Evolutionary conservation across 2,113 vertebrate species (phyloP), one percentile per base, ranked within the genome.

Genomic region (Strix uralensis): DNA sequence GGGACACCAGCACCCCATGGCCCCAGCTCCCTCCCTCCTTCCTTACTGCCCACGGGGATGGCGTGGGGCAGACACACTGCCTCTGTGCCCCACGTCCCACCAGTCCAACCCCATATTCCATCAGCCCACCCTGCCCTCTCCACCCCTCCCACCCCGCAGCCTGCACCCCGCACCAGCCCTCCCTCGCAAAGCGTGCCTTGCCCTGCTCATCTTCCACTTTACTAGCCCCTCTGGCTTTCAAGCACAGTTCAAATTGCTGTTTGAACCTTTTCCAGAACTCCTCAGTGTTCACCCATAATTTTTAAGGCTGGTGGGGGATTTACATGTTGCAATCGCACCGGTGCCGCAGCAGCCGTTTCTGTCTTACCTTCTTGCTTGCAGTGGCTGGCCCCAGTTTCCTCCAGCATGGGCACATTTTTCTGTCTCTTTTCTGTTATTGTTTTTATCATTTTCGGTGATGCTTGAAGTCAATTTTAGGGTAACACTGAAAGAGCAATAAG

Each of bases 231-330:
- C 70, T 20, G 65, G 86, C 78, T 92, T 88, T 71, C 55, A 40
- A 71, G 69, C 79, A 15, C 38, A 42, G 79, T 79, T 75, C 74
- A 74, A 92, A 90, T 66, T 47, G 73, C 81, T 85, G 47, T 81
- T 95, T 82, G 88, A 94, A 90, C 70, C 74, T 88, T 93, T 92
- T 85, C 91, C 93, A 96, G 86, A 79, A 54, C 62, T 81, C 81
- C 63, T 92, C 85, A 66, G 51, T 9, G 2, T 86, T 92, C 8
- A 12, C 73, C 32, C 61, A 23, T 88, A 36, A 87, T 90, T 94
- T 91, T 96, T 94, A 87, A 77, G 54, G 40, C 85, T 44, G 78
- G 49, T 73, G 78, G 78, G 78, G 72, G 63, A 86, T 89, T 95
- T 70, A 40, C 49, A 36, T 11, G 21, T 54, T 66, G 81, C 7